Percentiles rank a stretch among this genome's conserved stretches.
phyloP scores from a whole-genome alignment of 2,888 invertebrate genomes.

The Drosophila lutescens region DNA sequence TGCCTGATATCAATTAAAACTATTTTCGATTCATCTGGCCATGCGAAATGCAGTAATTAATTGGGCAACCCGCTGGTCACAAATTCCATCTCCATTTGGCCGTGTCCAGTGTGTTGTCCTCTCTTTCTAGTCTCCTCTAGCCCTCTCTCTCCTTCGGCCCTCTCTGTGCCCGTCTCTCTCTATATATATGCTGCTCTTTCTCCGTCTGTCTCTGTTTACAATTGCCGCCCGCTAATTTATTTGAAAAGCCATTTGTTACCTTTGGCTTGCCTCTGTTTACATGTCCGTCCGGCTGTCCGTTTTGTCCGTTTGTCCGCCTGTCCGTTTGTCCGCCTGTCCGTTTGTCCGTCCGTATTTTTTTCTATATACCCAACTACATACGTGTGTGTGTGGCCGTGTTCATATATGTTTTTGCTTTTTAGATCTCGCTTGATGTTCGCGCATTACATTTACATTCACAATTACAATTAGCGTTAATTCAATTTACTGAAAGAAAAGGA shows the following conservation, averaged over 20 bases:
- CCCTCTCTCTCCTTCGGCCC: neutral
- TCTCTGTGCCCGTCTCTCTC: neutral
- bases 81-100: constrained; percentile 8
- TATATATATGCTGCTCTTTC: constrained; percentile 5
- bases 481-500: constrained; percentile 49
- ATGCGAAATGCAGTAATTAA: constrained; percentile 27
- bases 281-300: constrained; percentile 31
- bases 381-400: neutral
- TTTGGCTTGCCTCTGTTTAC: constrained; percentile 74
- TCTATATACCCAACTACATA: constrained; percentile 9
- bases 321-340: constrained; percentile 19
- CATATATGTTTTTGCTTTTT: constrained; percentile 14
- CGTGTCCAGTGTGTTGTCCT: constrained; percentile 10
- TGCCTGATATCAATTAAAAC: constrained; percentile 9
- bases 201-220: constrained; percentile 62
- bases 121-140: neutral
- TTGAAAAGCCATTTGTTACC: constrained; percentile 79
- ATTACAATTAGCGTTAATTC: constrained; percentile 71
- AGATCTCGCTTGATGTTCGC: constrained; percentile 18
- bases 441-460: constrained; percentile 44
- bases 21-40: constrained; percentile 22
- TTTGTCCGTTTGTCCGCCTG: constrained; percentile 27
- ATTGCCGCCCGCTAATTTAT: constrained; percentile 68
- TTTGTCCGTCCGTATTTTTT: constrained; percentile 30
- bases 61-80: constrained; percentile 46